Base-by-base conservation (phyloP, 1,140 invertebrate genomes). In the Orchesella cincta region DNA sequence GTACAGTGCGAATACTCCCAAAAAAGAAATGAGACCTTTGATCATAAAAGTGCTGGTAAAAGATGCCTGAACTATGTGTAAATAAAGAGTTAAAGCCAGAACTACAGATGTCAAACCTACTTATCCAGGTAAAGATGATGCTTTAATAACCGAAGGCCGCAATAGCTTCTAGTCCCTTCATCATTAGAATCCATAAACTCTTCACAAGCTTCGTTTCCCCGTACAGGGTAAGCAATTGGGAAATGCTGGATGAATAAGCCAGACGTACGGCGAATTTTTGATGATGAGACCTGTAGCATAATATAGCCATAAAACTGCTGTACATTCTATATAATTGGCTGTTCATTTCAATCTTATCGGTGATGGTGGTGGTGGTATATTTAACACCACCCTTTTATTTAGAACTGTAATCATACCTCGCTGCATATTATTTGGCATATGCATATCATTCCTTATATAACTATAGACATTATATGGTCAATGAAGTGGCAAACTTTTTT, bases 1-100 rank as follows among this genome's bases (percentile, higher is more conserved):
- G 85, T 90, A 78, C 85, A 89, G 80, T 90, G 89, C 87, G 89
- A 89, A 85, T 86, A 87, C 83, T 86, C 89, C n/a, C 81, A 85
- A 77, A 83, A 84, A 80, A 84, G 86, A 82, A 86, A 86, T 79
- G 84, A 88, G 77, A 84, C 86, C n/a, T 87, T 86, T 84, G 86
- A n/a, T 85, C 80, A 88, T 88, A 74, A 81, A 87, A 82, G n/a
- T 89, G 88, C 86, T 91, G 90, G 86, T 88, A 89, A 83, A 83
- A 87, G 74, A 84, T 82, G 46, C 86, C 85, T 33, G 79, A 80
- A 26, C 83, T 87, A 34, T 81, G n/a, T n/a, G n/a, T n/a, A n/a
- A n/a, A n/a, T n/a, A n/a, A n/a, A n/a, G n/a, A n/a, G n/a, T n/a
- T n/a, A n/a, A n/a, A n/a, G n/a, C n/a, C n/a, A n/a, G n/a, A n/a